Percentiles rank a stretch among this genome's conserved stretches.
These are phyloP conservation scores for Prietella phreatophila DNA, from an alignment of 2,113 vertebrate species.

Conservation along the genomic window DNA sequence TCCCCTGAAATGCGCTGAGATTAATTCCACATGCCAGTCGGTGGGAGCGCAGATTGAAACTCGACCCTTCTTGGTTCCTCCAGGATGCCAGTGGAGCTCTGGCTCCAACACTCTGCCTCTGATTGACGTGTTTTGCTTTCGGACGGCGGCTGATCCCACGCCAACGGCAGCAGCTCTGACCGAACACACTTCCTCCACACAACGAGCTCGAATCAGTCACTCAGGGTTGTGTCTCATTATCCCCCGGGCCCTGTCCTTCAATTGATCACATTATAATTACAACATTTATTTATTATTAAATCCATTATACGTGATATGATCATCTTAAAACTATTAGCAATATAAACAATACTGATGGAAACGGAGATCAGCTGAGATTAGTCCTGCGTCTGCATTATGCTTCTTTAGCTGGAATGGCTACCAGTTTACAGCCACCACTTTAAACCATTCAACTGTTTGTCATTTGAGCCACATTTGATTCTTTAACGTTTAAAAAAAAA, in stretches of 20 bases:
- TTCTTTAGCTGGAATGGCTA: not conserved
- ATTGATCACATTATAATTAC: constrained; percentile 4
- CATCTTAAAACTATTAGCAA: not conserved
- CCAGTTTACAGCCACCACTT: not conserved
- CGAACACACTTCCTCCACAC: constrained; percentile 40
- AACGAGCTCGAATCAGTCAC: constrained; percentile 17
- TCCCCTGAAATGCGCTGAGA: constrained; percentile 28
- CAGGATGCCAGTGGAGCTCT: constrained; percentile 8
- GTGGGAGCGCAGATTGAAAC: constrained; percentile 1
- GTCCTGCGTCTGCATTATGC: not conserved
- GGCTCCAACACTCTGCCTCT: not conserved
- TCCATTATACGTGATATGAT: not conserved
- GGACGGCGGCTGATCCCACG: constrained; percentile 20
- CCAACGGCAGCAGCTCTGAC: constrained; percentile 35
- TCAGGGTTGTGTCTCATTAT: not conserved
- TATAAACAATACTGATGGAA: not conserved
- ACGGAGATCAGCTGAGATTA: not conserved
- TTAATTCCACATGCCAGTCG: constrained; percentile 41
- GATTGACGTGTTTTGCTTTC: constrained; percentile 49
- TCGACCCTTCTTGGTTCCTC: not conserved
- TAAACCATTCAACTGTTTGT: not conserved
- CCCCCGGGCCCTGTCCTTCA: not conserved
- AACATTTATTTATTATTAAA: not conserved
- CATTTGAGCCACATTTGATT: not conserved
- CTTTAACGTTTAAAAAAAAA: not conserved